Conservation (phyloP, 2,888 invertebrate genomes). For the Lysandra coridon region DNA sequence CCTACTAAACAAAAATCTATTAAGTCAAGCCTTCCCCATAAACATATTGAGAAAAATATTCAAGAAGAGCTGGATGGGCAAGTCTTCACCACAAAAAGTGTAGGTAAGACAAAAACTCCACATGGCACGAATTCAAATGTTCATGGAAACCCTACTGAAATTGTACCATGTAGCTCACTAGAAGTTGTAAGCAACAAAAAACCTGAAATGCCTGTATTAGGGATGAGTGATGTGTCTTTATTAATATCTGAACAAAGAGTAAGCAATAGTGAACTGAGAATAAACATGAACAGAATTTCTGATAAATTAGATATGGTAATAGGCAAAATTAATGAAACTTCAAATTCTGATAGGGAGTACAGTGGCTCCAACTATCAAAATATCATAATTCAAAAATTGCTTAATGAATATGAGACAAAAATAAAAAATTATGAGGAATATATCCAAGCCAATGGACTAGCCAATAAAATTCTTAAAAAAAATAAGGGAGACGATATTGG, state of each 20-base stretch:
- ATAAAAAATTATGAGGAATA: slow-evolving; percentile 65
- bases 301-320: slow-evolving; percentile 64
- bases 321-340: slow-evolving; percentile 52
- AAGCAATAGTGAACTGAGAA: slow-evolving; percentile 66
- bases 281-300: slow-evolving; percentile 63
- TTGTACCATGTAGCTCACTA: slow-evolving; percentile 50
- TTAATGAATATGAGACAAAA: slow-evolving; percentile 69
- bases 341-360: slow-evolving; percentile 42
- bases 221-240: slow-evolving; percentile 51
- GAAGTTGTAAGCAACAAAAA: slow-evolving; percentile 46
- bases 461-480: slow-evolving; percentile 40
- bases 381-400: slow-evolving; percentile 59
- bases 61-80: slow-evolving; percentile 46
- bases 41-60: slow-evolving; percentile 46
- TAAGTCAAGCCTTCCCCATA: slow-evolving; percentile 51
- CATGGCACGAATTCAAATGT: neutral
- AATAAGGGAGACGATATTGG: slow-evolving; percentile 26
- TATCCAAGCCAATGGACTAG: slow-evolving; percentile 49
- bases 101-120: neutral
- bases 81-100: slow-evolving; percentile 28
- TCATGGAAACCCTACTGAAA: slow-evolving; percentile 42
- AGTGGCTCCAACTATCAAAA: slow-evolving; percentile 48
- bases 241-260: slow-evolving; percentile 68
- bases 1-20: slow-evolving; percentile 54
- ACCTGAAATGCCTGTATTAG: slow-evolving; percentile 42